Conservation (phyloP, 2,113 vertebrate species). For the Gnathonemus longibarbis region DNA sequence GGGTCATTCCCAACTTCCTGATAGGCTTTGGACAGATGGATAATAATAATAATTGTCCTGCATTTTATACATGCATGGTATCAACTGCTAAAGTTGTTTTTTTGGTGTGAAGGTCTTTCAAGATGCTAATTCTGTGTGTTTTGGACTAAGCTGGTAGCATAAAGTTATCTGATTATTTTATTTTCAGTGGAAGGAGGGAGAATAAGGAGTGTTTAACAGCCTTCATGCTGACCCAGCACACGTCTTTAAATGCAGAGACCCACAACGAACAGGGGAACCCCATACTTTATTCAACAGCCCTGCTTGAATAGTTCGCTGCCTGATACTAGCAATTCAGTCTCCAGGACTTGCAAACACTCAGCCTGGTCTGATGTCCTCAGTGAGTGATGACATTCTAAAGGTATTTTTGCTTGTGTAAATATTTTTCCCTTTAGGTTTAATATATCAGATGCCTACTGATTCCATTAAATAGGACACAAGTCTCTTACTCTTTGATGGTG, state of each 20-base stretch:
- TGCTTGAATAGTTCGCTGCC: background rate
- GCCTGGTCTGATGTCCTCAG: background rate
- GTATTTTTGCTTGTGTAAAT: background rate
- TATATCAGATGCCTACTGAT: background rate
- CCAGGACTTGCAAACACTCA: background rate
- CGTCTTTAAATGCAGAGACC: background rate
- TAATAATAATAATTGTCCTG: background rate
- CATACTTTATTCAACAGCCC: background rate
- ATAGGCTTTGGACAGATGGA: too few species aligned
- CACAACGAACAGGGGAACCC: background rate
- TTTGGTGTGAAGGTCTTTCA: background rate
- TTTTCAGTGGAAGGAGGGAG: background rate
- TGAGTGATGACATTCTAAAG: background rate
- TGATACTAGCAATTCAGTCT: background rate
- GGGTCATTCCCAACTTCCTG: too few species aligned
- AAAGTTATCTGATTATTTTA: background rate
- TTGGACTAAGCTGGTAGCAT: background rate
- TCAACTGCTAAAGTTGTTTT: background rate
- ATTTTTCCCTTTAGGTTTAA: background rate
- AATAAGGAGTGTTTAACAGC: background rate
- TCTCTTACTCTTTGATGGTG: background rate
- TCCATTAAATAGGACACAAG: background rate
- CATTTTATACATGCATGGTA: background rate
- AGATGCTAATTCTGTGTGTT: background rate
- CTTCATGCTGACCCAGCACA: background rate